Conservation (phyloP, 2,888 invertebrate genomes). For the Ariolimax columbianus region DNA sequence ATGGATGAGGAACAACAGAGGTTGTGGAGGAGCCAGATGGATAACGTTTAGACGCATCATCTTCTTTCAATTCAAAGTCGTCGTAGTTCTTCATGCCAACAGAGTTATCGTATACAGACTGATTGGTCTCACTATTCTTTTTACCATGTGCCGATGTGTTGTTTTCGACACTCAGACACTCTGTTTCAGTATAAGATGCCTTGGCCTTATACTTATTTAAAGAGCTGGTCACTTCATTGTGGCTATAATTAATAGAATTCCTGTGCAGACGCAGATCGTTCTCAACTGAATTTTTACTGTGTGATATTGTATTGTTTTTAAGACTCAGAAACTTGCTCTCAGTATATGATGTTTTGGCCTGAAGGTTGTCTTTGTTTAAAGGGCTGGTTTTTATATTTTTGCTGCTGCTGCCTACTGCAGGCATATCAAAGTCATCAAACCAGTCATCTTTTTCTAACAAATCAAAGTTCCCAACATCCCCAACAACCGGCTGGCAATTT, state of each 20-base stretch:
- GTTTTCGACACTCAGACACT: no score
- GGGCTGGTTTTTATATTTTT: background rate
- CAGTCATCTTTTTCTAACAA: conserved; percentile 27
- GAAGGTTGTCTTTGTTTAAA: background rate
- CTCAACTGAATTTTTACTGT: background rate
- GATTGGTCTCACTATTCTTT: no score
- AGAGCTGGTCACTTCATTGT: background rate
- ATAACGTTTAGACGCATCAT: background rate
- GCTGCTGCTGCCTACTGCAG: background rate
- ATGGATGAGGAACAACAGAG: background rate
- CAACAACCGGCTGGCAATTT: background rate
- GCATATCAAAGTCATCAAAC: conserved; percentile 28
- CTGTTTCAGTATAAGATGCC: no score
- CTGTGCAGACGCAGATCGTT: background rate
- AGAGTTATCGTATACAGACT: no score
- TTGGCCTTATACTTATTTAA: background rate
- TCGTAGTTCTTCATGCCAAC: background rate
- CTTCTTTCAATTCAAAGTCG: background rate
- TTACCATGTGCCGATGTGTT: no score
- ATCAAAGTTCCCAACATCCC: conserved; percentile 35
- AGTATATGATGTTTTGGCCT: background rate
- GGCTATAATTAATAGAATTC: background rate
- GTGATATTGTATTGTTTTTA: background rate
- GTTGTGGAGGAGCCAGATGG: background rate
- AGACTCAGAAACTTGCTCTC: conserved; percentile 15